Evolutionary conservation across 2,113 vertebrate species (phyloP), one percentile per base, ranked within the genome.

Genomic region (Lates calcarifer): DNA sequence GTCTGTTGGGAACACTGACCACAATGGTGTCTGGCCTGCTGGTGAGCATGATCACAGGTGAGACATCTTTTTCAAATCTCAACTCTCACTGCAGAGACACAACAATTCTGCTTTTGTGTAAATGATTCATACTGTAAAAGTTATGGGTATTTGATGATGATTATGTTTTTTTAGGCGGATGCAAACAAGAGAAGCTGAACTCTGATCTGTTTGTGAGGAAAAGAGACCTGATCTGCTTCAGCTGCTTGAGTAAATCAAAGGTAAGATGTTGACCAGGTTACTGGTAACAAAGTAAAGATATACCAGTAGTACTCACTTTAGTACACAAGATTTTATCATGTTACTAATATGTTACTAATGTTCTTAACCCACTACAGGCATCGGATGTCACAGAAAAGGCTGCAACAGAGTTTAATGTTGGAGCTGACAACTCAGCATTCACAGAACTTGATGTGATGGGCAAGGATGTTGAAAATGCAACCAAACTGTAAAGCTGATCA

Each of bases 31-130:
- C 45, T 26, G 95, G 95, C 13, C 74, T 95, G 49, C 65, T 93
- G 31, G 75, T 95, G 74, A 96, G 95, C 82, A 45, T 84, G 14
- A 65, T 93, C 57, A 91, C 95, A 93, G 95, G 95, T 96, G 45
- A 91, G 85, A 49, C 22, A 22, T 47, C 28, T 29, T 37, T 51
- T 45, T 14, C 9, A 57, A 6, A 47, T 6, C 13, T 33, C 6
- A 4, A 22, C 31, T 17, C 56, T 12, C 18, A 29, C 39, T 41
- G 12, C 14, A 67, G 24, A 84, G 24, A 35, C 31, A 63, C 4
- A 55, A 66, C 9, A 31, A 9, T n/a, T 8, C 14, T 22, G 28
- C 8, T 3, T 3, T 26, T 3, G 7, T 58, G 17, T 55, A 33
- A 51, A 53, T 28, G 33, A 64, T 31, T 10, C 12, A 29, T 28